Conservation (phyloP, 2,113 vertebrate species). For the Psophia crepitans region DNA sequence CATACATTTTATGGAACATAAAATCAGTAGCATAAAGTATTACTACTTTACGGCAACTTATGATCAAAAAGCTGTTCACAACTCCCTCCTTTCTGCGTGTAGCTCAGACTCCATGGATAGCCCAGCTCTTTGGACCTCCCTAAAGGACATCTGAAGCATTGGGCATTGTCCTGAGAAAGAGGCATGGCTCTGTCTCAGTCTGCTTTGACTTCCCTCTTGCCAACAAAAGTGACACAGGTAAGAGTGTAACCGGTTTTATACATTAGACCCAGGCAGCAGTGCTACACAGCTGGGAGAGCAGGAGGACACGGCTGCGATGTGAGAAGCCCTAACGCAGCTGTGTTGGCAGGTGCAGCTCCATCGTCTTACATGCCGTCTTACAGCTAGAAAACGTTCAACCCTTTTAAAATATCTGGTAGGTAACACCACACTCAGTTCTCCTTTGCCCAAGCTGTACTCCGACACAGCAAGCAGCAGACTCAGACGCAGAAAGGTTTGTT, state of each 20-base stretch:
- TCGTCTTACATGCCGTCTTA: neutral
- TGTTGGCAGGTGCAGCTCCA: neutral
- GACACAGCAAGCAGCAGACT: neutral
- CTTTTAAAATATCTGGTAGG: neutral
- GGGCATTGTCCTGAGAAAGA: neutral
- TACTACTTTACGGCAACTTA: neutral
- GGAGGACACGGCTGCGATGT: neutral
- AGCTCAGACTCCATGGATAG: neutral
- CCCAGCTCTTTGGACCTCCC: neutral
- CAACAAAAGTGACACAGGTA: neutral
- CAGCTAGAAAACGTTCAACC: neutral
- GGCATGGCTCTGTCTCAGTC: neutral
- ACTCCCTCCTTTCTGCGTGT: neutral
- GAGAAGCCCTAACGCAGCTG: neutral
- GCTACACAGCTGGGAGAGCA: rapidly evolving
- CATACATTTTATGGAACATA: neutral
- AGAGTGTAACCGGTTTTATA: neutral
- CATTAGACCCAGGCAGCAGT: neutral
- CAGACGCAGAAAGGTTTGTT: neutral
- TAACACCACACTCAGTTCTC: neutral
- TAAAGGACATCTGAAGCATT: neutral
- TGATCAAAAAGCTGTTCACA: neutral
- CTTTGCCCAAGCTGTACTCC: neutral
- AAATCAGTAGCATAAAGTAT: neutral
- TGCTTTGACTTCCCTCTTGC: neutral